phyloP scores from a whole-genome alignment of 2,888 invertebrate species.

The Temnothorax unifasciatus region DNA sequence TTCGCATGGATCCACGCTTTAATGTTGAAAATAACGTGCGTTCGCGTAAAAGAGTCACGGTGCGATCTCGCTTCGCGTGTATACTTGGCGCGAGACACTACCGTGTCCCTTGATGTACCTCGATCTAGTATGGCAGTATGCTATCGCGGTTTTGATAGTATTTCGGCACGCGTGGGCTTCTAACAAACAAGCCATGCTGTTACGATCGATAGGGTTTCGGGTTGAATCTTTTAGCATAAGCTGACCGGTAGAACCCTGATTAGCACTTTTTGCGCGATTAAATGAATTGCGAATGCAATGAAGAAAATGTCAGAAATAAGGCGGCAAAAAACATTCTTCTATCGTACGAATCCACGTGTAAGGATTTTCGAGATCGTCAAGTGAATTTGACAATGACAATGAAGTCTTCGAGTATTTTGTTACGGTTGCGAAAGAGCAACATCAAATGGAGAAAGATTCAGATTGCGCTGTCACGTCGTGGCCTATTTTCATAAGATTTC shows the following conservation, averaged over 20 bases:
- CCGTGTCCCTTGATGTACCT: background rate
- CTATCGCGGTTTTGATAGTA: background rate
- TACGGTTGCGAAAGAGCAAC: conserved; percentile 7
- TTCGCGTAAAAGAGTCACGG: no score
- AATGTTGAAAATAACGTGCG: conserved; percentile 38
- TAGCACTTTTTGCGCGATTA: background rate
- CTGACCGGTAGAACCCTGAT: background rate
- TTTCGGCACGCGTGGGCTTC: conserved; percentile 26
- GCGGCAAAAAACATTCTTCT: background rate
- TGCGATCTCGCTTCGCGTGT: no score
- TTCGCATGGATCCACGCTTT: conserved; percentile 3
- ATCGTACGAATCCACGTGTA: background rate
- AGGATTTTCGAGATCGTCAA: background rate
- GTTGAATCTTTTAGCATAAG: background rate
- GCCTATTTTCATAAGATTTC: conserved; percentile 51
- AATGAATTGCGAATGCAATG: background rate
- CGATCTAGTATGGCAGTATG: background rate
- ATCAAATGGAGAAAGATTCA: background rate
- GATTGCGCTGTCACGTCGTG: conserved; percentile 16
- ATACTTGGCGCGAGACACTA: no score
- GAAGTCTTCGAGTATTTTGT: background rate
- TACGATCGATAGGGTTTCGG: conserved; percentile 21
- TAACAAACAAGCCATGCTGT: conserved; percentile 30
- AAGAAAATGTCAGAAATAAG: background rate
- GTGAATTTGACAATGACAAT: background rate